Percentiles rank a stretch among this genome's conserved stretches.
These are phyloP conservation scores for Prunella fulvescens DNA, from an alignment of 2,113 vertebrate species.

Conservation along the genomic window DNA sequence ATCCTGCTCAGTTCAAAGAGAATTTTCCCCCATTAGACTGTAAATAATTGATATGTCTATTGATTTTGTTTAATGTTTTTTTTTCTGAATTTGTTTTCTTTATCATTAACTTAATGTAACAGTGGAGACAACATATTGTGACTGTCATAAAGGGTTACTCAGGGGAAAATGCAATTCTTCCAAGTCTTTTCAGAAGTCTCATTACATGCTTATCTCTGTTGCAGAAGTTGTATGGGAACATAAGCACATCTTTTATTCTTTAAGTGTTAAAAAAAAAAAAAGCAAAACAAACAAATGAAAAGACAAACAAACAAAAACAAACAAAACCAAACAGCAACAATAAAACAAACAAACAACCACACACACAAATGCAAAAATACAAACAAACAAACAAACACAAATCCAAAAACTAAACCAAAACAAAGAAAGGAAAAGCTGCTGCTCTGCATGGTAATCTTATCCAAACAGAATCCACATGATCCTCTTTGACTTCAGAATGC, in stretches of 20 bases:
- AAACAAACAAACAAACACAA: too few species aligned
- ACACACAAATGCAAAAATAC: too few species aligned
- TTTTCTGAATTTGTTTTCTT: constrained; percentile 4
- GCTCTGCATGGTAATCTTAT: neutral
- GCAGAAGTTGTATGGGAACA: neutral
- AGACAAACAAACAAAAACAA: neutral
- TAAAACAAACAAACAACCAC: neutral
- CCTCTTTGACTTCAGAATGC: neutral
- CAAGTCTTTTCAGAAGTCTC: neutral
- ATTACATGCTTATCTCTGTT: neutral
- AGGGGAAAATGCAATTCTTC: neutral
- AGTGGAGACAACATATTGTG: neutral
- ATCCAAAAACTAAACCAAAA: neutral
- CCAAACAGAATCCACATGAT: neutral
- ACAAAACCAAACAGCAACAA: neutral
- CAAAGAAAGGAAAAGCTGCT: neutral
- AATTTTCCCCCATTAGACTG: neutral
- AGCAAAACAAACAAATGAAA: neutral
- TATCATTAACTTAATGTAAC: neutral
- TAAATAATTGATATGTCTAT: constrained; percentile 5
- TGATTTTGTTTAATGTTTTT: constrained; percentile 13
- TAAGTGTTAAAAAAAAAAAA: neutral
- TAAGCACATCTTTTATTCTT: neutral
- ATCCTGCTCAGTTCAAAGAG: neutral
- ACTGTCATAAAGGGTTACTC: neutral